Conservation (phyloP, 2,888 invertebrate genomes). For the Eugnorisma glareosa region DNA sequence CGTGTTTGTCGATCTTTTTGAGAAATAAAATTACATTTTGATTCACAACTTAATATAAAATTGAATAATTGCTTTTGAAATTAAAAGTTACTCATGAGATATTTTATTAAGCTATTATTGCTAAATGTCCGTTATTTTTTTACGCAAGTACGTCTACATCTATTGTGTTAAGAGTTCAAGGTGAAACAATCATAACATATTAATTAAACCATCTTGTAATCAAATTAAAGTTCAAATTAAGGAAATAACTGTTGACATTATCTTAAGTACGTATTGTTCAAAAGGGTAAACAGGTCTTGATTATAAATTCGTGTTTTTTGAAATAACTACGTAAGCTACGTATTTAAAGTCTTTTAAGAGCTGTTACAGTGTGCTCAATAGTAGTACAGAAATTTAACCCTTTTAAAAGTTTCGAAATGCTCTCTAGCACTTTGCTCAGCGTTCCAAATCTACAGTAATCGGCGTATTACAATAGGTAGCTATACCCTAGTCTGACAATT, state of each 20-base stretch:
- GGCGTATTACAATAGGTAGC: constrained; percentile 8
- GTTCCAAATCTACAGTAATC: constrained; percentile 26
- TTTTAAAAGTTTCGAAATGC: constrained; percentile 15
- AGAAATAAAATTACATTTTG: background rate
- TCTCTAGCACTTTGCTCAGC: constrained; percentile 22
- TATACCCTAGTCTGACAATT: constrained; percentile 8
- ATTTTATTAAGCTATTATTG: background rate
- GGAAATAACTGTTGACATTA: background rate
- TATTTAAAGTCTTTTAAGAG: background rate
- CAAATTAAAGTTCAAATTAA: background rate
- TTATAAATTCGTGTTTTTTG: background rate
- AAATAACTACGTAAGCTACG: background rate
- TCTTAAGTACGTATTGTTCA: constrained; percentile 8
- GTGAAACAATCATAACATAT: constrained; percentile 9
- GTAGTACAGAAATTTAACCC: background rate
- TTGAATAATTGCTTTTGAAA: background rate
- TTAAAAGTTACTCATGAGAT: constrained; percentile 1
- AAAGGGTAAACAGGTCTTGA: background rate
- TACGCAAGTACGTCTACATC: background rate
- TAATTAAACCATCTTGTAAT: constrained; percentile 3
- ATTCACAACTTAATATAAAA: background rate
- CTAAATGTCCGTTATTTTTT: background rate
- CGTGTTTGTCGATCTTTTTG: background rate
- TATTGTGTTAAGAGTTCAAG: constrained; percentile 17
- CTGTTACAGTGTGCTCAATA: background rate